Evolutionary conservation across 2,113 vertebrate species (phyloP), one percentile per base, ranked within the genome.

Genomic region (Tympanuchus pallidicinctus): DNA sequence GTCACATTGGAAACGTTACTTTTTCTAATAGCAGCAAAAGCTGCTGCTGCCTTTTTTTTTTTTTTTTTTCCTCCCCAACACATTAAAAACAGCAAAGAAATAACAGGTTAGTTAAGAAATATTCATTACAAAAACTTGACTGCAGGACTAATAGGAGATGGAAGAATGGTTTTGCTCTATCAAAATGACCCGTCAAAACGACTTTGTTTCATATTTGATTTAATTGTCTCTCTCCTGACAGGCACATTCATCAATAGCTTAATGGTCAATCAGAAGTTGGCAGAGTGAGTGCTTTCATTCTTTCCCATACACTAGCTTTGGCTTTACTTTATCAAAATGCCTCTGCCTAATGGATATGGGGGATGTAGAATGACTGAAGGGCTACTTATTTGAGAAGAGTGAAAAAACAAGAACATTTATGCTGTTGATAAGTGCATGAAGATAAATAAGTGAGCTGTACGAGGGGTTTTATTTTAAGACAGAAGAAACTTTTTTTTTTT

Each of bases 121-220:
- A 97, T 96, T 97, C 97, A 97, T 98, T 97, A 96, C 97, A 97
- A 98, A 98, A 98, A 98, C 98, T 97, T 98, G 98, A 98, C 98
- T 98, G 97, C 98, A 98, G 97, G 97, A 97, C 98, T 99, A 98
- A 98, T 98, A 98, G 95, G 98, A 98, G 98, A 98, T 98, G 98
- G 98, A 98, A 98, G 99, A 99, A 98, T 98, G 98, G 98, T 98
- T 98, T 98, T 98, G 98, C 98, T 99, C 98, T 98, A 98, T 99
- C 98, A 99, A 98, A 98, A 99, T 98, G 98, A 98, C 97, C 99
- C 98, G 98, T 99, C 99, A 99, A 97, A 99, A 99, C 97, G 98
- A 99, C 99, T 99, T 99, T 99, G 99, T 99, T 99, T 99, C 99
- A 99, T 99, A 98, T 99, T 99, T 99, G 99, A 99, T 99, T 99